These are phyloP conservation scores for Aleiodes leptofemur DNA, from an alignment of 2,888 invertebrate genomes.

Conservation along the genomic window DNA sequence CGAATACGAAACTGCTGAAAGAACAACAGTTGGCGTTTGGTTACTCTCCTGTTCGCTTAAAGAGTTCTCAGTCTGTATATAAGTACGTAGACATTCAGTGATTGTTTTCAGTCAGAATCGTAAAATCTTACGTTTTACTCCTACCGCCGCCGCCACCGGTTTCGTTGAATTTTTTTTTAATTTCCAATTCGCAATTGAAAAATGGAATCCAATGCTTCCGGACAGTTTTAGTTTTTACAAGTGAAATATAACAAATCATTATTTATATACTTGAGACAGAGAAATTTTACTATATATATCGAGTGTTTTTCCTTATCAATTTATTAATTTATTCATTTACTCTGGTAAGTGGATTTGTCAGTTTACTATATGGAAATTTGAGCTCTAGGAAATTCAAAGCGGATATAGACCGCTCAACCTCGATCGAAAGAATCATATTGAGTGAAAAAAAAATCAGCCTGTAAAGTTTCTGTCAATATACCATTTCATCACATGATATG, in stretches of 20 bases:
- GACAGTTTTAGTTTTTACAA: neutral
- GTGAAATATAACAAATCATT: neutral
- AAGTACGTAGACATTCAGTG: slow-evolving; percentile 4
- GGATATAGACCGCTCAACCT: slow-evolving; percentile 15
- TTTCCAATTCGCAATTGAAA: neutral
- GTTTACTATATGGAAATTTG: neutral
- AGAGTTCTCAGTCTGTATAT: slow-evolving; percentile 20
- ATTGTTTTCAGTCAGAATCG: slow-evolving; percentile 29
- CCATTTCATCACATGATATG: no score
- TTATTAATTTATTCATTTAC: neutral
- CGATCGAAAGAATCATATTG: slow-evolving; percentile 14
- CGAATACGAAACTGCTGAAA: no score
- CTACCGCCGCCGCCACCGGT: no score
- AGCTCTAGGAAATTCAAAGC: neutral
- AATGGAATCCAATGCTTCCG: no score
- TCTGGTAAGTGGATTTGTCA: no score
- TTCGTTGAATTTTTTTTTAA: neutral
- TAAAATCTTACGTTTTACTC: slow-evolving; percentile 6
- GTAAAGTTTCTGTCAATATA: no score
- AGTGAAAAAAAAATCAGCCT: no score
- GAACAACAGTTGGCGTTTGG: neutral
- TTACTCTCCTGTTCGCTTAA: slow-evolving; percentile 8
- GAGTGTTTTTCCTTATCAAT: neutral
- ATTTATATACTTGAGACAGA: neutral
- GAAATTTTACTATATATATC: neutral